Evolutionary conservation across 2,888 invertebrate species (phyloP).

Genomic region (Dynastes grantii): DNA sequence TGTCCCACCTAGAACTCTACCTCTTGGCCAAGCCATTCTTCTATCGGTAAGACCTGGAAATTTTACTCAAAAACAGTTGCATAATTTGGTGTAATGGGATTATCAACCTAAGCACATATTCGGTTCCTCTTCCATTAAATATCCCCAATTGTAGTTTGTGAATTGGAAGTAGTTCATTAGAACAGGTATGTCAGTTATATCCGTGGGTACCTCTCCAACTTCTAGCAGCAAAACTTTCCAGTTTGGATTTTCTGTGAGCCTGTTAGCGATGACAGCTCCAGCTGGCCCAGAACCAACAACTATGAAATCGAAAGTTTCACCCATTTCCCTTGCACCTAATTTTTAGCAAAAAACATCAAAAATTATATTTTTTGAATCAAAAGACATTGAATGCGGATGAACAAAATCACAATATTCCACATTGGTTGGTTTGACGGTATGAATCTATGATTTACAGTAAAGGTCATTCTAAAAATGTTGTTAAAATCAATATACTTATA

Average conservation of each 20-base stretch:
- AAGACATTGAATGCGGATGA: no score
- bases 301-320: conserved; percentile 68
- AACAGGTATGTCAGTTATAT: conserved; percentile 71
- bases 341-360: no score
- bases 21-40: conserved; percentile 73
- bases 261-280: conserved; percentile 72
- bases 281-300: conserved; percentile 72
- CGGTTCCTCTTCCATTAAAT: conserved; percentile 68
- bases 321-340: neutral
- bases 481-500: no score
- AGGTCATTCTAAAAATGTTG: no score
- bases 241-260: conserved; percentile 70
- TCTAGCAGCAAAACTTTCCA: conserved; percentile 66
- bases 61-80: neutral
- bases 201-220: conserved; percentile 62
- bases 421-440: no score
- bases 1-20: conserved; percentile 76
- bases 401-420: no score
- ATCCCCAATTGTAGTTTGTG: conserved; percentile 74
- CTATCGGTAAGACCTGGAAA: conserved; percentile 52
- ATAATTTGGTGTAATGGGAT: neutral
- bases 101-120: conserved; percentile 48
- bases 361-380: no score
- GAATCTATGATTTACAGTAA: no score
- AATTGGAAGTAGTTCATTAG: conserved; percentile 71